Percentiles rank a stretch among this genome's conserved stretches.
Conservation (phyloP, 2,797 vertebrate genomes). For the Xenops minutus region DNA sequence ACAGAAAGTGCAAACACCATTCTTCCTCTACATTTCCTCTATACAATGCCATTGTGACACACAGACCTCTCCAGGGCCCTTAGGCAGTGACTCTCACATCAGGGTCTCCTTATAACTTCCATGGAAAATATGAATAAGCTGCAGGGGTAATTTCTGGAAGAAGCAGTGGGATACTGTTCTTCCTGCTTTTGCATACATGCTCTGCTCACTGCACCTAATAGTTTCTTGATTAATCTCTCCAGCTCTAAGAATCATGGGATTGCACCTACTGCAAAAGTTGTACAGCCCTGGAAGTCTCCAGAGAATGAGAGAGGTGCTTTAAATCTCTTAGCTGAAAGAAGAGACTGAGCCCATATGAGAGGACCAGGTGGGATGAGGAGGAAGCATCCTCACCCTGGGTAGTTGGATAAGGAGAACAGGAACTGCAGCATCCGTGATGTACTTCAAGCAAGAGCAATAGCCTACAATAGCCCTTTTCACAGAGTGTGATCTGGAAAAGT, state of each 20-base stretch:
- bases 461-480: not conserved
- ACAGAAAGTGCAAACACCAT: not conserved
- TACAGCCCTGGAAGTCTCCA: not conserved
- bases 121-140: not conserved
- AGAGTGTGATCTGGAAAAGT: not conserved
- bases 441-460: not conserved
- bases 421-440: not conserved
- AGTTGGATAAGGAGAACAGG: not conserved
- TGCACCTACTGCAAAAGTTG: not conserved
- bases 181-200: not conserved
- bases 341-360: not conserved
- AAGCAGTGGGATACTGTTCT: not conserved
- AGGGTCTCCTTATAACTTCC: not conserved
- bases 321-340: not conserved
- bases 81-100: not conserved
- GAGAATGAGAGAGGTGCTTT: not conserved
- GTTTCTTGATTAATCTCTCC: not conserved
- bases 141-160: not conserved
- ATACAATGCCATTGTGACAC: not conserved
- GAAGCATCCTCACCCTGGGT: not conserved
- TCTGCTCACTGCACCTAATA: not conserved
- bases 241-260: rapidly evolving
- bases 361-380: too few relatives aligned
- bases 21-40: not conserved
- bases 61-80: not conserved